Evolutionary conservation across 2,113 vertebrate species (phyloP), one percentile per base, ranked within the genome.

Genomic region (Callaeas wilsoni): DNA sequence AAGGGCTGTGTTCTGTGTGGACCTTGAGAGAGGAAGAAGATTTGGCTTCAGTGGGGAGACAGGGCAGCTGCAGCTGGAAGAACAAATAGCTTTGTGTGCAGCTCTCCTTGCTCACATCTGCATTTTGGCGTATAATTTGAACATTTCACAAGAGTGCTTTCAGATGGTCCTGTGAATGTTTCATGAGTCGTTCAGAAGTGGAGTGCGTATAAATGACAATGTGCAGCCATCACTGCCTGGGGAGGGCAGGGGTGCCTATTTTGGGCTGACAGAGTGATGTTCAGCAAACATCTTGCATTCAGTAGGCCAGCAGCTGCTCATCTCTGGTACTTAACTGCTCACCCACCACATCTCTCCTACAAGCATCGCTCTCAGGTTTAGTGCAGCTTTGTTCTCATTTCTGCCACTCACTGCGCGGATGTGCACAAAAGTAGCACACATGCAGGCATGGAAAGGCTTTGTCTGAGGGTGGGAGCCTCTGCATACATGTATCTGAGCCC

Each of bases 61-160:
- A 5, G 49, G 70, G 12, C 70, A 79, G 62, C 82, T 84, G 70
- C 59, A 62, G 53, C 64, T 75, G 69, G 75, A 81, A 90, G 37
- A 90, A 56, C 32, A 81, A 74, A 74, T 18, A 90, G 62, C 47
- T 75, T 93, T 81, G 55, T 89, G 26, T 59, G 53, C 50, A 37
- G 60, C 55, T 63, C 42, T 64, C 57, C 83, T 62, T 26, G 33
- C 49, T 84, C 47, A 10, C 57, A 71, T 89, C 53, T 79, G 77
- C 67, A 17, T 94, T 94, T 91, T 33, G 70, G 56, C 49, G 32
- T 56, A 53, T 87, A 77, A 87, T 84, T 79, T 67, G 59, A 70
- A 37, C 69, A 41, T 96, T 96, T 96, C 73, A 65, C 81, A 74
- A 46, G 83, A 93, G 89, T 86, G 86, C 50, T 85, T 97, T 96